phyloP scores from a whole-genome alignment of 2,113 vertebrate genomes.

The Chroicocephalus ridibundus region DNA sequence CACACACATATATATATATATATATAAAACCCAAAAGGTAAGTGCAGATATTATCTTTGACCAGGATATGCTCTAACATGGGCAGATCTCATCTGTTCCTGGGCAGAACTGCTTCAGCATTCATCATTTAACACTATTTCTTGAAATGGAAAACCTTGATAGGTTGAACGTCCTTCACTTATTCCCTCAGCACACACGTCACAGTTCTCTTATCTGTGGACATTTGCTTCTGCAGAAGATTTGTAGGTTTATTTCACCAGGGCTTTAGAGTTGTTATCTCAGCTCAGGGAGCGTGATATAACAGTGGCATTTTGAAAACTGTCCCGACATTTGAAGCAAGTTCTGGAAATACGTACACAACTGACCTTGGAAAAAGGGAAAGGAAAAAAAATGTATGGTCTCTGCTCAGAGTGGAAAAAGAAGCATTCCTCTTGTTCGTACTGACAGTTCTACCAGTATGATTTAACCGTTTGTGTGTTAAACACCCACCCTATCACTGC shows the following conservation, averaged over 20 bases:
- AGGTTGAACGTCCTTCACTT: conserved; percentile 24
- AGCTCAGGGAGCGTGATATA: background rate
- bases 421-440: background rate
- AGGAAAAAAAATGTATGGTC: background rate
- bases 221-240: conserved; percentile 34
- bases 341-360: background rate
- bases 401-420: background rate
- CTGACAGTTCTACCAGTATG: background rate
- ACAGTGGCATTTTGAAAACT: conserved; percentile 19
- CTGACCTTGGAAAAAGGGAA: background rate
- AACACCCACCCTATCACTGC: background rate
- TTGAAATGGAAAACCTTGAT: conserved; percentile 23
- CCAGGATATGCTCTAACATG: background rate
- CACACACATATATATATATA: background rate
- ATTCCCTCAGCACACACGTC: background rate
- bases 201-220: conserved; percentile 44
- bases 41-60: background rate
- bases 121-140: background rate
- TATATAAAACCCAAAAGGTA: background rate
- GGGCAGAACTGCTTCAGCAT: background rate
- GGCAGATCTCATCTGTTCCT: background rate
- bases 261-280: background rate
- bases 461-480: background rate
- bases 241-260: conserved; percentile 35
- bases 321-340: background rate